Conservation (phyloP, 2,888 invertebrate genomes). For the Branchinecta sandiegonensis region DNA sequence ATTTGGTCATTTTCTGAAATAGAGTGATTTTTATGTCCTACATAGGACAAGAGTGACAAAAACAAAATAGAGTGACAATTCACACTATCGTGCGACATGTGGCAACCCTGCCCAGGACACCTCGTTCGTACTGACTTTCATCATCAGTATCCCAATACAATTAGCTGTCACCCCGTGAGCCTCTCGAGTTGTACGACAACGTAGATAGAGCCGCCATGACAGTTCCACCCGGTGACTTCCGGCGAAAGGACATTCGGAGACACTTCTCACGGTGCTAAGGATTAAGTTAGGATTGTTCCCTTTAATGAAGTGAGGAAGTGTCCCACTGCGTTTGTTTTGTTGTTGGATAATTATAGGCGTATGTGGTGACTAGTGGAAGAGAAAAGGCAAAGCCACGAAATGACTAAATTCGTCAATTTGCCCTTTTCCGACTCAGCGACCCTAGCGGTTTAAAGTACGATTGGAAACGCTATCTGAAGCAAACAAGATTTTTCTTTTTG, state of each 20-base stretch:
- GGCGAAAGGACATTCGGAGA: neutral
- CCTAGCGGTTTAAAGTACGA: no score
- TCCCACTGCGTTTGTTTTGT: slow-evolving; percentile 6
- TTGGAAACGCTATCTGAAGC: no score
- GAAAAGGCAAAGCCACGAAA: neutral
- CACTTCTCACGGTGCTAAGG: slow-evolving; percentile 4
- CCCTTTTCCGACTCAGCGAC: no score
- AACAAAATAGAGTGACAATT: no score
- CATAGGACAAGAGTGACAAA: no score
- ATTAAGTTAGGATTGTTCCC: neutral
- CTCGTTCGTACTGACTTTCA: no score
- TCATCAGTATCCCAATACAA: neutral
- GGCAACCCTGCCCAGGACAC: no score
- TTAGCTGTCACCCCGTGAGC: neutral
- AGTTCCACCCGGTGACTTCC: neutral
- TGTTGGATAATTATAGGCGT: slow-evolving; percentile 9
- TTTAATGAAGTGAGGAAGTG: slow-evolving; percentile 5
- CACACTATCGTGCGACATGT: no score
- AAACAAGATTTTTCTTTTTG: no score
- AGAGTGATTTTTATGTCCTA: no score
- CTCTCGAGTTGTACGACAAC: neutral
- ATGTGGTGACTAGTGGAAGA: neutral
- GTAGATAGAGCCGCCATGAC: neutral
- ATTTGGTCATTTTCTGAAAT: no score
- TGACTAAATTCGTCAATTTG: neutral